Percentiles rank a stretch among this genome's conserved stretches.
Evolutionary conservation across 1,140 invertebrate genomes (phyloP).

Genomic region (Trichonephila clavipes): DNA sequence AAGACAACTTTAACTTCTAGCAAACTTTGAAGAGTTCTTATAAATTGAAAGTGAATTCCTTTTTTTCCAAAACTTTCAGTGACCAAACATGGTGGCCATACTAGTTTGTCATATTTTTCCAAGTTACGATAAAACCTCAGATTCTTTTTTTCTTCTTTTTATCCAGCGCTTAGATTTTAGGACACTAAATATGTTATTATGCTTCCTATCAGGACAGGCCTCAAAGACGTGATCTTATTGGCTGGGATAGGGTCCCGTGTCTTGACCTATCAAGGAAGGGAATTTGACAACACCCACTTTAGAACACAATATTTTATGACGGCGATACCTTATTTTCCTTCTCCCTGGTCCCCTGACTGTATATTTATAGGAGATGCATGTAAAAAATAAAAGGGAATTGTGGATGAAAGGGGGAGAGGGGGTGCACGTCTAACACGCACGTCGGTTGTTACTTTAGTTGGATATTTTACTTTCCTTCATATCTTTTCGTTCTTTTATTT

Average conservation of each 20-base stretch:
- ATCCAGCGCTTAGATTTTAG: conserved; percentile 66
- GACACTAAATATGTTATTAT: conserved; percentile 75
- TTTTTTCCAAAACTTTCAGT: not conserved
- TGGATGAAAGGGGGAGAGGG: not conserved
- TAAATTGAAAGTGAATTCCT: not conserved
- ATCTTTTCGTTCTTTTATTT: not conserved
- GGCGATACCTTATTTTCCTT: conserved; percentile 8
- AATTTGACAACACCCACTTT: conserved; percentile 72
- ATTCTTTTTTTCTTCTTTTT: conserved; percentile 38
- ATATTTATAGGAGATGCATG: conserved; percentile 23
- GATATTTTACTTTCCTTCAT: not conserved
- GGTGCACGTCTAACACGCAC: conserved; percentile 11
- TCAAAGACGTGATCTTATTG: conserved; percentile 73
- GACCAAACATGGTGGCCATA: conserved; percentile 18
- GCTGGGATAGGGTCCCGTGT: conserved; percentile 52
- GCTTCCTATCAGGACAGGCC: conserved; percentile 70
- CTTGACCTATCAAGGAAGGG: conserved; percentile 68
- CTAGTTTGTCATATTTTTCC: not conserved
- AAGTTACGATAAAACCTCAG: conserved; percentile 36
- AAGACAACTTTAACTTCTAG: no score
- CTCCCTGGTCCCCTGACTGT: not conserved
- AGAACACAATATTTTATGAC: conserved; percentile 39
- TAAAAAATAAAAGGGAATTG: conserved; percentile 1
- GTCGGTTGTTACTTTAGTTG: not conserved
- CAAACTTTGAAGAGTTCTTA: no score